Base-by-base conservation (phyloP, 2,888 invertebrate genomes). In the Metallyticus violacea region DNA sequence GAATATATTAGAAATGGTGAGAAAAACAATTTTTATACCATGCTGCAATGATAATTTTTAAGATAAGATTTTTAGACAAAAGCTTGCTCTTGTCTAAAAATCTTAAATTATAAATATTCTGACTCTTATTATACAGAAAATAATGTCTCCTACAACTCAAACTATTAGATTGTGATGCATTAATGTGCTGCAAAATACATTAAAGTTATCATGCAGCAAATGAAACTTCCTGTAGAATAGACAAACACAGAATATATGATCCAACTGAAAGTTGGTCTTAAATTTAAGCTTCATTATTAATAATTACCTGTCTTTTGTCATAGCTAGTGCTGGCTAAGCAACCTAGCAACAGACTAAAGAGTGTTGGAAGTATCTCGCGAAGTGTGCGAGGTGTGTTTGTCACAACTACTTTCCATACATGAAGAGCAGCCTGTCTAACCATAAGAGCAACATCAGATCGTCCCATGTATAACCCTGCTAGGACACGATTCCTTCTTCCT, bases 331-430 rank as follows among this genome's bases (percentile, higher is more conserved):
- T 98, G 2, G 99, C 99, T 89, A 99, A 93, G 92, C 99, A 99
- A 84, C 98, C 97, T 86, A 99, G 93, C 88, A 99, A 93, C 85
- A 99, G 93, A 22, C 97, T 95, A 92, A 99, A 99, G 81, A 99
- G 93, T 0, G 98, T 98, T 6, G 98, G 98, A 89, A 99, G 93
- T 90, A 99, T 99, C 94, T 99, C 99, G 88, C 98, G 94, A 80
- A 99, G 93, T 0, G 99, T 99, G 91, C 98, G 95, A 0, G 99
- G 99, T 0, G 99, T 99, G 91, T 99, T 99, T 0, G 99, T 97
- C 1, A 99, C 99, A 1, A 99, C 98, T 89, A 99, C 97, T 93
- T 99, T 99, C 99, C 99, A 99, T 0, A 99, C 99, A 91, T 99
- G 99, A 86, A 99, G 94, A 7, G 99, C 99, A 0, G 99, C 97